Conservation (phyloP, 2,113 vertebrate species). For the Speoplatyrhinus poulsoni region DNA sequence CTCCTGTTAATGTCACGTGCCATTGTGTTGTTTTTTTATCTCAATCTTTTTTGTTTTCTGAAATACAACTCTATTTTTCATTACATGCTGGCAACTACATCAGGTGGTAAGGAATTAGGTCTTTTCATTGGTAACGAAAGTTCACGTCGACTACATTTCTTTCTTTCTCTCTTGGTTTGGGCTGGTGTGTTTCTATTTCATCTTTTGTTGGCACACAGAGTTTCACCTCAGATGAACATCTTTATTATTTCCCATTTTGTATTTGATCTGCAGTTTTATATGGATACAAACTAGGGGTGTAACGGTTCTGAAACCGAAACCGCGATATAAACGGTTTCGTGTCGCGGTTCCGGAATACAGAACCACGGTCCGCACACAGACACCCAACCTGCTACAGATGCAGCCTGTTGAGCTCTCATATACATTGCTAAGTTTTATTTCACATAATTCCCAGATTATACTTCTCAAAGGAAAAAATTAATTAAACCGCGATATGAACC, state of each 20-base stretch:
- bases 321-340: not conserved
- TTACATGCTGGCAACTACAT: constrained; percentile 81
- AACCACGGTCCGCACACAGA: no score
- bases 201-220: constrained; percentile 38
- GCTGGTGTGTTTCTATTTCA: constrained; percentile 20
- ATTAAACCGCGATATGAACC: no score
- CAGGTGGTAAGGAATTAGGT: constrained; percentile 83
- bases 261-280: no score
- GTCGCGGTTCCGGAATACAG: no score
- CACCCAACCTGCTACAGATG: no score
- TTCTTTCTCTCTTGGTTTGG: constrained; percentile 27
- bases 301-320: no score
- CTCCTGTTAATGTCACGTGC: constrained; percentile 1
- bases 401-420: no score
- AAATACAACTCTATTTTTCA: constrained; percentile 77
- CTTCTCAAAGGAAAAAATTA: no score
- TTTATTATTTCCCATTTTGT: no score
- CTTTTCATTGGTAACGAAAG: constrained; percentile 60
- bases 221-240: constrained; percentile 43
- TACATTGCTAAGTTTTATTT: no score
- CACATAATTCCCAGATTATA: no score
- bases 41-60: constrained; percentile 56
- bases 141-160: constrained; percentile 43
- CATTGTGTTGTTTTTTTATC: constrained; percentile 48
- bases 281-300: no score